Evolutionary conservation across 2,797 vertebrate species (phyloP).

Genomic region (Distichodus sexfasciatus): DNA sequence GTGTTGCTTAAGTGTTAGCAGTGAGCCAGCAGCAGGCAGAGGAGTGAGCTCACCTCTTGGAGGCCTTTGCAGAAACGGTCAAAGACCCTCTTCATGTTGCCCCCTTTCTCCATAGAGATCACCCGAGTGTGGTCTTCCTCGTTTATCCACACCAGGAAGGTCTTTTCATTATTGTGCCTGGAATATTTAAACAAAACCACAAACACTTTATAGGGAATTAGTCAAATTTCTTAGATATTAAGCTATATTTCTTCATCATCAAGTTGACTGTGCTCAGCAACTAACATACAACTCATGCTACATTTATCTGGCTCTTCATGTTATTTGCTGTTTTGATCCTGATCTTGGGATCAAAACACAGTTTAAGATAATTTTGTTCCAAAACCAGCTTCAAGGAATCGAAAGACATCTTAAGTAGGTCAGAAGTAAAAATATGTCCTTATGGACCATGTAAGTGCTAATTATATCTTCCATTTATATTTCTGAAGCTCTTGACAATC

Average conservation of each 20-base stretch:
- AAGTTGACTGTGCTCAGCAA: neutral
- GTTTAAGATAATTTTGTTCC: too few species aligned
- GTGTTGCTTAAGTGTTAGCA: conserved; percentile 17
- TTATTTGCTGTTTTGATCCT: too few species aligned
- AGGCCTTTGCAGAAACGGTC: conserved; percentile 93
- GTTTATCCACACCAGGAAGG: conserved; percentile 95
- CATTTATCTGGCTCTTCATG: too few species aligned
- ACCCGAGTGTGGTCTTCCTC: conserved; percentile 96
- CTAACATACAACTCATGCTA: too few species aligned
- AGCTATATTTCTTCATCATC: neutral
- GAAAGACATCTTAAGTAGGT: too few species aligned
- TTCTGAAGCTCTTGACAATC: too few species aligned
- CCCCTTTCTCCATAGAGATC: conserved; percentile 99
- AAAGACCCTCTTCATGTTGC: conserved; percentile 98
- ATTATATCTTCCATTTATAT: too few species aligned
- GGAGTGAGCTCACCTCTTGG: conserved; percentile 78
- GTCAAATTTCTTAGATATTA: neutral
- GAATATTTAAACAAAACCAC: conserved; percentile 5
- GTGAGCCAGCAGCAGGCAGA: neutral
- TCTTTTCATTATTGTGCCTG: conserved; percentile 98
- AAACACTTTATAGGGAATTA: neutral
- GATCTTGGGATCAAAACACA: too few species aligned
- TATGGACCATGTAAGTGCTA: too few species aligned
- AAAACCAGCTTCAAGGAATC: too few species aligned
- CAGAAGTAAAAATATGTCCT: too few species aligned